Evolutionary conservation across 1,140 invertebrate species (phyloP), one percentile per base, ranked within the genome.

Genomic region (Drosophila fuyamai): DNA sequence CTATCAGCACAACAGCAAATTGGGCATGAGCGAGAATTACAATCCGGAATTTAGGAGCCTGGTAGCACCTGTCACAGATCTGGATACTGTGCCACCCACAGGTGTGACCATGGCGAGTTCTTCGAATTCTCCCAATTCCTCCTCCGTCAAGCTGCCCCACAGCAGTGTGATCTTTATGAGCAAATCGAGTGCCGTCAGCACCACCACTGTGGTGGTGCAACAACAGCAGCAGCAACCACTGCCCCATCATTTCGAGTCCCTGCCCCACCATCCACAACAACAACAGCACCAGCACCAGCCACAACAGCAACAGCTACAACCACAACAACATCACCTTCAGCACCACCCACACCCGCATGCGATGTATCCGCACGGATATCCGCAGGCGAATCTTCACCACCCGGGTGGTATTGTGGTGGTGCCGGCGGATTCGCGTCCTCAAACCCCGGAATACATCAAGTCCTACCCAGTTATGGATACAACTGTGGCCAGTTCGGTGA

Each of bases 391-490:
- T 13, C 46, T 68, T 0, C 84, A 74, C 23, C 47, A 68, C 5
- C 54, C 67, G 41, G 81, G 68, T 41, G 48, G 60, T 5, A 78
- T 86, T 48, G 63, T 84, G 8, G 82, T 88, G 13, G 84, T 90
- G 48, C 63, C 79, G 18, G 82, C 85, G n/a, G 90, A 92, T 70
- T 92, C 88, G 36, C 74, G 91, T 56, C 91, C 91, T 5, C 91
- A 92, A 58, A 92, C 91, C 0, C 91, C 91, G 48, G 91, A 92
- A 32, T 92, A 92, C 51, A 92, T 92, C 14, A 92, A 92, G 74
- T 91, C 88, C 18, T 92, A 92, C 75, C 94, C 94, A 38, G 94
- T 94, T 53, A 94, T 94, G 94, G 94, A 94, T 77, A 94, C 94
- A 14, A 94, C 94, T 5, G 94, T 94, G 5, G 92, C 92, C 53